Evolutionary conservation across 2,113 vertebrate genomes (phyloP), one percentile per base, ranked within the genome.

Genomic region (Chloropsis hardwickii): DNA sequence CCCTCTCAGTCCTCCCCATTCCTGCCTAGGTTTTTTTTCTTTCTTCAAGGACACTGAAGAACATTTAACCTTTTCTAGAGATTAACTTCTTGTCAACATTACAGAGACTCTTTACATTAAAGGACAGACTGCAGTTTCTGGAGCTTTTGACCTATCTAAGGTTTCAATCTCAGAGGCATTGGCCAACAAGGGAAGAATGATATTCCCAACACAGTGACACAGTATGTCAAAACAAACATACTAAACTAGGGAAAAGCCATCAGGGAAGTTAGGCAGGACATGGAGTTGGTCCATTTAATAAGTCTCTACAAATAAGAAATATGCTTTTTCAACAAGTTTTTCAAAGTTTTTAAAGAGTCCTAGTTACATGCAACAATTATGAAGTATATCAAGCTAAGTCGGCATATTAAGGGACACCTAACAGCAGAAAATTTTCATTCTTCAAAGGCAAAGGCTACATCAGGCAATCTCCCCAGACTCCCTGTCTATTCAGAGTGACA

Each of bases 131-230:
- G 3, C 17, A 84, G 25, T 29, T 73, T 69, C 76, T 78, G 42
- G 48, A 82, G n/a, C 17, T 62, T 94, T 61, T 62, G 44, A 33
- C 27, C 20, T 69, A 7, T 29, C 60, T 76, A 37, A 44, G 17
- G 4, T 82, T 74, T 74, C 60, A 78, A 28, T 69, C 44, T 81
- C 28, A 87, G 85, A 87, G 18, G 20, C 31, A 64, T 3, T 37
- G 48, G 24, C 33, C 48, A 73, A 33, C 0, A 0, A 74, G 28
- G 22, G 18, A 62, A 42, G 28, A 10, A 37, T 2, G 21, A n/a
- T 27, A 54, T 3, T 17, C 31, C 45, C 66, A 64, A 24, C 11
- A 37, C 9, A 35, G 0, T 15, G 60, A 24, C 11, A 37, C 9
- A 35, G 0, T 15, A 28, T 5, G 8, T 44, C 50, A 76, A 64